Base-by-base conservation (phyloP, 1,140 invertebrate species). In the Harlomillsia oculata region DNA sequence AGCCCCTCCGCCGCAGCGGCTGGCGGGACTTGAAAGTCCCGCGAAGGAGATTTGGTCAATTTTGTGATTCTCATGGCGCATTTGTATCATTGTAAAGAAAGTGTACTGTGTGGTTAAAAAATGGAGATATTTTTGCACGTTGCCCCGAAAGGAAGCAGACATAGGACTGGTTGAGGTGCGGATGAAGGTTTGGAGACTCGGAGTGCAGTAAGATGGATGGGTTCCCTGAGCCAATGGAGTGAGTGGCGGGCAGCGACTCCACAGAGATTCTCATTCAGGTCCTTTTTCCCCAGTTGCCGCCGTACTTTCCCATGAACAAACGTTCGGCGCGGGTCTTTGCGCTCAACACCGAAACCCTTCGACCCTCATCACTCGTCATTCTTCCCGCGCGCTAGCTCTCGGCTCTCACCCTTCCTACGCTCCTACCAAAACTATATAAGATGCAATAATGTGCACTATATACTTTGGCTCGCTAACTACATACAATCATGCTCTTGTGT, bases 11-110 rank as follows among this genome's bases (percentile, higher is more conserved):
- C 43, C 55, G n/a, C n/a, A n/a, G 14, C 34, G 59, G 52, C 59
- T 61, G 60, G 60, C 60, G 60, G 60, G 60, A 62, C 60, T 49
- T 51, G 54, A 56, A 54, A 49, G 53, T 52, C 28, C 34, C 40
- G 23, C 29, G 11, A 16, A n/a, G 13, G 4, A 5, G 28, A 18
- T 21, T 16, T 43, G 20, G 34, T 3, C n/a, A 16, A 13, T 4
- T 20, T 18, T 36, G 23, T 13, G 30, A 1, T 40, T 40, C 49
- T 36, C 23, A 26, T 1, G 14, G n/a, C n/a, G n/a, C n/a, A n/a
- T n/a, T n/a, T n/a, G n/a, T n/a, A n/a, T n/a, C n/a, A n/a, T n/a
- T n/a, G n/a, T n/a, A n/a, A n/a, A n/a, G n/a, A n/a, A n/a, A n/a
- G n/a, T n/a, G n/a, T n/a, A n/a, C n/a, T n/a, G n/a, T n/a, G n/a